Base-by-base conservation (phyloP, 2,797 vertebrate species). In the Pelochelys cantorii region DNA sequence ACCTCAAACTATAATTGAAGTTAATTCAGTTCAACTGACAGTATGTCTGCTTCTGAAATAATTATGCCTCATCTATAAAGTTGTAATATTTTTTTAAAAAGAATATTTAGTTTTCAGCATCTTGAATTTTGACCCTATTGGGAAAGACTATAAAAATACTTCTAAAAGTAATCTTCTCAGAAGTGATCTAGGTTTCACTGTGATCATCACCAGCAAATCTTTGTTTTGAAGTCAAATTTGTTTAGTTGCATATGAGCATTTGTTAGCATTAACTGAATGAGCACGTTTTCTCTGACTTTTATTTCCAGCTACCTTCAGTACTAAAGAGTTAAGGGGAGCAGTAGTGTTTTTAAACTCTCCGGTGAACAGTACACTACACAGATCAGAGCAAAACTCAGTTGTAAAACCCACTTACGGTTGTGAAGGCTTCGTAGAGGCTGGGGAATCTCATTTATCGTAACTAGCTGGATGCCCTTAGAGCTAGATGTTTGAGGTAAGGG, bases 1-100 rank as follows among this genome's bases (percentile, higher is more conserved):
- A 98, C 93, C 96, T 99, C 96, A 99, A 98, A 93, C 98, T 99
- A 96, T 99, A 97, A 98, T 87, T 56, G 74, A 92, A 94, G 88
- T 74, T 89, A 90, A 92, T 60, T 84, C 74, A 56, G 48, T 84
- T 87, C 86, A 83, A 85, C 92, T 93, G 94, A 93, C 96, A 93
- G 92, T 95, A 60, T 86, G 81, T 92, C 83, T 65, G 80, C 97
- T 97, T 96, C 93, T 95, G 86, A 96, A 95, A 96, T 92, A 94
- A 59, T 90, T 94, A 97, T 94, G 96, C 97, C 96, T 98, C 95
- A 7, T 97, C 90, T 89, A 95, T 93, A 96, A 95, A 96, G 95
- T 93, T 96, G 62, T 53, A 92, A 88, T 96, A 95, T 96, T 97
- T 97, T 97, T 97, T 95, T 97, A 94, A 95, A 18, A 77, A 93